These are phyloP conservation scores for Callimorpha dominula DNA, from an alignment of 2,888 invertebrate species.

Conservation along the genomic window DNA sequence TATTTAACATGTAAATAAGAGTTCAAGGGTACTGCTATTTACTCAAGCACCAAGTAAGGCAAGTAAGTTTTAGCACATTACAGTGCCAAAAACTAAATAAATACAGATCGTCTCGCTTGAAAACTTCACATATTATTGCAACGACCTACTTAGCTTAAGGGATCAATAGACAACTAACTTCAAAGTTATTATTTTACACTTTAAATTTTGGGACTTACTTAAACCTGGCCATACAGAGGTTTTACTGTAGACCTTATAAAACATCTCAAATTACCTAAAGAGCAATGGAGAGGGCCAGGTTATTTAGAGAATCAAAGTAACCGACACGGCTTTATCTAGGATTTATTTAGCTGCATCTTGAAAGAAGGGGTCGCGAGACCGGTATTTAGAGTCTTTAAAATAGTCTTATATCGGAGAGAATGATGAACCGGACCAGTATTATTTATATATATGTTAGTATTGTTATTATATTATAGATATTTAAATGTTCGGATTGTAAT, in stretches of 20 bases:
- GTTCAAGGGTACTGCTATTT: conserved; percentile 7
- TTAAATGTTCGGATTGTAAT: no score
- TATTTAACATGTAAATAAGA: conserved; percentile 16
- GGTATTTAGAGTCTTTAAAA: no score
- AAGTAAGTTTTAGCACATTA: conserved; percentile 8
- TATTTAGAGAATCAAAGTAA: not conserved
- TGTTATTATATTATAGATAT: no score
- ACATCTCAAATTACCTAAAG: not conserved
- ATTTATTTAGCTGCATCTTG: no score
- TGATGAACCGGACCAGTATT: no score
- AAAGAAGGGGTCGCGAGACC: no score
- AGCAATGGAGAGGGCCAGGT: no score
- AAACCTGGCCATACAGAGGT: not conserved
- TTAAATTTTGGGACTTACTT: not conserved
- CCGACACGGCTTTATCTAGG: no score
- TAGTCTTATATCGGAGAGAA: no score
- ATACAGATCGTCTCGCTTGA: not conserved
- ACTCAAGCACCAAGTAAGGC: conserved; percentile 9
- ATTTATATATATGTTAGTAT: no score
- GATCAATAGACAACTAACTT: not conserved
- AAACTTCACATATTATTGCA: not conserved
- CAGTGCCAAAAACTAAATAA: conserved; percentile 7
- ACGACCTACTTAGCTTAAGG: not conserved
- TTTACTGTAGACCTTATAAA: not conserved
- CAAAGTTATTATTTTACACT: not conserved